A percentile compares a stretch with the other conserved stretches of the same genome.
Evolutionary conservation across 2,113 vertebrate species (phyloP).

Genomic region (rat (Rattus norvegicus)): DNA sequence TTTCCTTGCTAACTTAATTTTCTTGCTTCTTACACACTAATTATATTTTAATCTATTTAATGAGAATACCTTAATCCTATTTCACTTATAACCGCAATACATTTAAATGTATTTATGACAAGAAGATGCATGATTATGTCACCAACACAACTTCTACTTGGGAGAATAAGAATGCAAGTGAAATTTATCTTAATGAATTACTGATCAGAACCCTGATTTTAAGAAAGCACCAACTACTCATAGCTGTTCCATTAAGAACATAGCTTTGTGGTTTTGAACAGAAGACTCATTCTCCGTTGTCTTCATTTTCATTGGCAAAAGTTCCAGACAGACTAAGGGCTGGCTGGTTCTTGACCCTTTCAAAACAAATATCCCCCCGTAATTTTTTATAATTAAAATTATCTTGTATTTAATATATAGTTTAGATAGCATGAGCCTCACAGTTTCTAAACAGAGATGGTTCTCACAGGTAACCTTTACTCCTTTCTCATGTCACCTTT

Average conservation of each 20-base stretch:
- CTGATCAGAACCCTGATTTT: background rate
- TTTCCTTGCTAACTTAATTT: conserved; percentile 4
- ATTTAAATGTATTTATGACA: conserved; percentile 2
- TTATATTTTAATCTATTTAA: conserved; percentile 22
- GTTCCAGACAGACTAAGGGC: background rate
- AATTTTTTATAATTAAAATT: background rate
- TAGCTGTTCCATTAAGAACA: background rate
- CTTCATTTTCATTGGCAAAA: background rate
- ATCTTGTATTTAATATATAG: background rate
- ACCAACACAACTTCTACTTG: background rate
- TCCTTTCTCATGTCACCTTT: background rate
- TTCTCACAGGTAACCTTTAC: background rate
- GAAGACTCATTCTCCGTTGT: background rate
- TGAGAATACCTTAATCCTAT: background rate
- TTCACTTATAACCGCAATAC: background rate
- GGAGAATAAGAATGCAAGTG: background rate
- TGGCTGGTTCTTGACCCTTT: background rate
- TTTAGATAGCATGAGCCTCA: background rate
- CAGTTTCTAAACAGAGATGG: background rate
- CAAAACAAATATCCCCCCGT: background rate
- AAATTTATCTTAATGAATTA: conserved; percentile 4
- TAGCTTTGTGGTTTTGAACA: background rate
- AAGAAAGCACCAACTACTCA: background rate
- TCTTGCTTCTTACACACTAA: background rate
- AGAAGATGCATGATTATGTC: background rate